These are phyloP conservation scores for Pseudobourletiella spinata DNA, from an alignment of 1,140 invertebrate species.

Conservation along the genomic window DNA sequence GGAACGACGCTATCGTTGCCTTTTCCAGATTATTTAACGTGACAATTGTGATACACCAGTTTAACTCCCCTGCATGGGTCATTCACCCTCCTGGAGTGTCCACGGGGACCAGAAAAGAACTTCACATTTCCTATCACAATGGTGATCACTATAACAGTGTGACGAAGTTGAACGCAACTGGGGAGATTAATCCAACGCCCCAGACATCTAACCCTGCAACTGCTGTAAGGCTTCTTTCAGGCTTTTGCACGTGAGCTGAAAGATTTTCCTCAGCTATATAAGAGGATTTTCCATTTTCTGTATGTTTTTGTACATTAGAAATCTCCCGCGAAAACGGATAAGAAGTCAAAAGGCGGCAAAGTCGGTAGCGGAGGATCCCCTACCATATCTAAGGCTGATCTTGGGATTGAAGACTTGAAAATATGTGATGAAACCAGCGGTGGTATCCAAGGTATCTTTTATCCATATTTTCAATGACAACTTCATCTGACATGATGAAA, in stretches of 20 bases:
- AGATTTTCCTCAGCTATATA: neutral
- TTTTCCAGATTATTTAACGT: constrained; percentile 46
- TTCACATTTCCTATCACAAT: constrained; percentile 45
- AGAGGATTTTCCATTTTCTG: neutral
- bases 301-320: neutral
- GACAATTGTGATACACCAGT: constrained; percentile 48
- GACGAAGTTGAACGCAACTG: constrained; percentile 7
- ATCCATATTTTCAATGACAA: neutral
- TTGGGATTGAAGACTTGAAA: neutral
- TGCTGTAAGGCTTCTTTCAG: constrained; percentile 40
- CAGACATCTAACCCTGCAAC: constrained; percentile 42
- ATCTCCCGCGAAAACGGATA: neutral
- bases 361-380: neutral
- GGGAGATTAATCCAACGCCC: constrained; percentile 40
- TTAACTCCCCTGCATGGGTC: constrained; percentile 44
- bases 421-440: neutral
- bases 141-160: constrained; percentile 38
- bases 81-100: constrained; percentile 37
- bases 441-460: neutral
- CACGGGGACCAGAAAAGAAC: neutral
- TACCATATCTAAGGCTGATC: neutral
- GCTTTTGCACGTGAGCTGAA: constrained; percentile 28
- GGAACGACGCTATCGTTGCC: constrained; percentile 50
- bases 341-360: neutral
- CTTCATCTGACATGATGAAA: neutral